These are phyloP conservation scores for Meliscaeva auricollis DNA, from an alignment of 2,888 invertebrate species.

Conservation along the genomic window DNA sequence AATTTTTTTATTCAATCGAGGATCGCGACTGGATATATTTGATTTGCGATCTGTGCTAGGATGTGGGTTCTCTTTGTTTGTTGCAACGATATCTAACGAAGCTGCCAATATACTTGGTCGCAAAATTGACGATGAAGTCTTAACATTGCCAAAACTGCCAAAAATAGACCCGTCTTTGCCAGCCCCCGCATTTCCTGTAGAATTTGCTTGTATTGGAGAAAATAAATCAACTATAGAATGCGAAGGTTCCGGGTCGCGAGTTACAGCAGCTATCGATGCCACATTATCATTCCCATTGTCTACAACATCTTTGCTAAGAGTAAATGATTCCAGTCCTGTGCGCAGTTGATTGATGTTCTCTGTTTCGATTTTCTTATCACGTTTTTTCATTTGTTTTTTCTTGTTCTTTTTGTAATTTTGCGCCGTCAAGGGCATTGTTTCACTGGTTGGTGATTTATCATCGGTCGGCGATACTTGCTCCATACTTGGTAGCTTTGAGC, in stretches of 20 bases:
- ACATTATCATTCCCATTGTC: slow-evolving; percentile 32
- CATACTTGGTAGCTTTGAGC: slow-evolving; percentile 20
- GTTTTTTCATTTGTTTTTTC: slow-evolving; percentile 78
- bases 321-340: slow-evolving; percentile 82
- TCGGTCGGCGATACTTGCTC: slow-evolving; percentile 27
- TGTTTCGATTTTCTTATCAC: slow-evolving; percentile 80
- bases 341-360: slow-evolving; percentile 82
- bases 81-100: slow-evolving; percentile 46
- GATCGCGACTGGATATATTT: slow-evolving; percentile 81
- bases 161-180: slow-evolving; percentile 56
- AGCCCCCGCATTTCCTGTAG: slow-evolving; percentile 51
- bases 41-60: slow-evolving; percentile 74
- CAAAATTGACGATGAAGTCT: slow-evolving; percentile 77
- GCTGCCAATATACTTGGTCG: slow-evolving; percentile 80
- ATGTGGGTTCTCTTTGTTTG: slow-evolving; percentile 54
- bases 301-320: slow-evolving; percentile 80
- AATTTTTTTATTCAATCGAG: slow-evolving; percentile 82
- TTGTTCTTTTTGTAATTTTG: slow-evolving; percentile 73
- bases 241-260: slow-evolving; percentile 16
- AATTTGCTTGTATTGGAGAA: slow-evolving; percentile 40
- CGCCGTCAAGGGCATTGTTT: not conserved
- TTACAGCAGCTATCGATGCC: not conserved
- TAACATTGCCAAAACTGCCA: slow-evolving; percentile 41
- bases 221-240: slow-evolving; percentile 54
- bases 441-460: slow-evolving; percentile 68